Base-by-base conservation (phyloP, 2,113 vertebrate species). In the Myrmecophaga tridactyla region DNA sequence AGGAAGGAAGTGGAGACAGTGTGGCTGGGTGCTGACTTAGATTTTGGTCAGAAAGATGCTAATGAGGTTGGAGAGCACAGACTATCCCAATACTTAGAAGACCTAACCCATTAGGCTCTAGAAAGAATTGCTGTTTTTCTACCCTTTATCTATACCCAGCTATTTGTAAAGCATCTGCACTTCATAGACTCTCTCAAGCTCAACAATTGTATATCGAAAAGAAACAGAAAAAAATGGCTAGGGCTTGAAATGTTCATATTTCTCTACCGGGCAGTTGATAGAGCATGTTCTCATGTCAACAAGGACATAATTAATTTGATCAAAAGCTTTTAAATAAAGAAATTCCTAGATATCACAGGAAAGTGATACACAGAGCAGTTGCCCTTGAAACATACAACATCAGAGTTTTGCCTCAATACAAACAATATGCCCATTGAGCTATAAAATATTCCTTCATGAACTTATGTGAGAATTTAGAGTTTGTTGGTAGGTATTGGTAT, bases 11-110 rank as follows among this genome's bases (percentile, higher is more conserved):
- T 34, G 29, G 39, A 31, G 73, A 2, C 0, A 17, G 1, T 5
- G 12, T 25, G 17, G 9, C 29, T 7, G 17, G 9, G 34, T 7
- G 46, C 86, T 48, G 13, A 73, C 15, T 18, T 3, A 13, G 36
- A 2, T 18, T 8, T 78, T 9, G 13, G 34, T 46, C 43, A 39
- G 34, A 27, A 4, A 0, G 77, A 20, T 5, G 5, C 27, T 39
- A 0, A 1, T 14, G 34, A 20, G 78, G 9, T 21, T 20, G 8
- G 11, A 62, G 23, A 31, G 15, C n/a, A 6, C 62, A 25, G 15
- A 63, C 11, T 14, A 10, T 0, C 6, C 1, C 18, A 29, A n/a
- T 2, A 4, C 39, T 62, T 10, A 1, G 4, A 13, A n/a, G 29
- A 62, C 46, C 15, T 5, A 21, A 46, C 14, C 13, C 29, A 1